Base-by-base conservation (phyloP, 2,113 vertebrate genomes). In the Nibea albiflora region DNA sequence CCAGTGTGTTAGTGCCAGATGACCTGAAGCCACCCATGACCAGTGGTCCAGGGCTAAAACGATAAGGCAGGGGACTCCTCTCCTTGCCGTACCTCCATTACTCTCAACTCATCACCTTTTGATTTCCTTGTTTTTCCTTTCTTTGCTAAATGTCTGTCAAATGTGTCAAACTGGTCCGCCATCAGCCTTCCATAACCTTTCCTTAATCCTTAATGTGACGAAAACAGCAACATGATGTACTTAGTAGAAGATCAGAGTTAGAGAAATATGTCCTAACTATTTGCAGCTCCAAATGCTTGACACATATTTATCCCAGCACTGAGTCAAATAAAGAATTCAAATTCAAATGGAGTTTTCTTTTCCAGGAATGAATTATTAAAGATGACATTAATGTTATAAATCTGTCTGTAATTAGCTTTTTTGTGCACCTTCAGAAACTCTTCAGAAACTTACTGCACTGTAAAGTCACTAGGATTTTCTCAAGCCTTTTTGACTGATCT, bases 1-100 rank as follows among this genome's bases (percentile, higher is more conserved):
- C 52, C 73, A 72, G 71, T 84, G 73, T 78, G 74, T 92, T 92
- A 88, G 68, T 92, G 85, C 84, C 88, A 90, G 80, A 86, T 91
- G 91, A 92, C 90, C 87, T 83, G 46, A 86, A 83, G 84, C 62
- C 76, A 84, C 76, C 76, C 81, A 86, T 70, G 73, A 73, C 76
- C 78, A 85, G 58, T 81, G 78, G 83, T 75, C 89, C 84, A 89
- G 22, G 10, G 70, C 84, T 87, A 92, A 92, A 92, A 81, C 17
- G 62, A 85, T 85, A 81, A 85, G 85, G 84, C 88, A 78, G 80
- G 22, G 47, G 47, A 81, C 66, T 85, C 53, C 49, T 79, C 62
- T 73, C 16, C 67, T 79, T 56, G 3, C 71, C 31, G 6, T 66
- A 70, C 62, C 26, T 35, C 73, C 52, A 64, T 62, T 65, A 39